A percentile compares a stretch with the other conserved stretches of the same genome.
phyloP scores from a whole-genome alignment of 2,113 vertebrate genomes.

The Dromiciops gliroides region DNA sequence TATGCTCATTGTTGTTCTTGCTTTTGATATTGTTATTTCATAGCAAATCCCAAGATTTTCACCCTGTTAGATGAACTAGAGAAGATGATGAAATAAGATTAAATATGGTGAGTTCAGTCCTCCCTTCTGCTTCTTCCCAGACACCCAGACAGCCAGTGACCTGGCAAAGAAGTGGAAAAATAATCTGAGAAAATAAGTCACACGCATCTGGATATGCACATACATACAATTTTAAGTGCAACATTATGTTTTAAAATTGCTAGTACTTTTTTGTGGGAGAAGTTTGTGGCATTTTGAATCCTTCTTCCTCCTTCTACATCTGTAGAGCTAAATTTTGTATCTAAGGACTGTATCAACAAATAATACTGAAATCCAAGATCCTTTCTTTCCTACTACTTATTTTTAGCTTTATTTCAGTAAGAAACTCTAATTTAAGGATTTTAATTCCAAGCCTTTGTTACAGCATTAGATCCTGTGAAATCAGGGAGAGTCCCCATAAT shows the following conservation, averaged over 20 bases:
- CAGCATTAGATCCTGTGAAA: neutral
- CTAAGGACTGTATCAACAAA: conserved; percentile 13
- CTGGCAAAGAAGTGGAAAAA: neutral
- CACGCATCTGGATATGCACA: neutral
- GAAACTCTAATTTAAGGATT: neutral
- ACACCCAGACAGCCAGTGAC: conserved; percentile 15
- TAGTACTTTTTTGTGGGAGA: neutral
- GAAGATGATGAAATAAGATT: neutral
- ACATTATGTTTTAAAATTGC: neutral
- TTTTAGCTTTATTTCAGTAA: neutral
- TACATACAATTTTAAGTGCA: neutral
- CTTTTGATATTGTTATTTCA: neutral
- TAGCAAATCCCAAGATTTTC: neutral
- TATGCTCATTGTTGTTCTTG: neutral
- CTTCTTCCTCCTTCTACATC: conserved; percentile 11
- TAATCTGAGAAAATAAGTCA: conserved; percentile 16
- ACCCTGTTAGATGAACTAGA: conserved; percentile 3
- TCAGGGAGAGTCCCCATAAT: conserved; percentile 35
- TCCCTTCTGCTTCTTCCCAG: neutral
- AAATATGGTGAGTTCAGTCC: neutral
- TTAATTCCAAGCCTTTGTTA: neutral
- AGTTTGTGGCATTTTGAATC: conserved; percentile 44
- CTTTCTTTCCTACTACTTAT: neutral
- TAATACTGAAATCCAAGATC: neutral
- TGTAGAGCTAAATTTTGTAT: neutral